A percentile compares a stretch with the other conserved stretches of the same genome.
Evolutionary conservation across 2,113 vertebrate species (phyloP).

Genomic region (Channa argus): DNA sequence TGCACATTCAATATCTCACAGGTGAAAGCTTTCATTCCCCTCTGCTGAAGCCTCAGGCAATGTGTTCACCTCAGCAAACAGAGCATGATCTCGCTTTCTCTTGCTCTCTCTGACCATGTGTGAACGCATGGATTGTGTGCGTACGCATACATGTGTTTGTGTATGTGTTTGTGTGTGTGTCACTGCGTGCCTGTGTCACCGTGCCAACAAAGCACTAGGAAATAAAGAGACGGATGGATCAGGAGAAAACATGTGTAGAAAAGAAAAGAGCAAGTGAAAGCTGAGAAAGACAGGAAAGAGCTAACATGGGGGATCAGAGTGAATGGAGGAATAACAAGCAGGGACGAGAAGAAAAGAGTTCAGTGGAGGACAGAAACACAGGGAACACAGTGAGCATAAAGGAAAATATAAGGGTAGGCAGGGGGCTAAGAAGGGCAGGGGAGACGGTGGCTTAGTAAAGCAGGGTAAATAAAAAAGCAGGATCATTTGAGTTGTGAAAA

Average conservation of each 20-base stretch:
- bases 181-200: conserved; percentile 21
- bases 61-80: conserved; percentile 76
- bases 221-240: conserved; percentile 45
- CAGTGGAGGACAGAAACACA: conserved; percentile 30
- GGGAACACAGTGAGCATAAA: conserved; percentile 19
- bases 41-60: conserved; percentile 70
- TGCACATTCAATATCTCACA: conserved; percentile 76
- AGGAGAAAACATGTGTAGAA: conserved; percentile 49
- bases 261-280: conserved; percentile 48
- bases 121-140: conserved; percentile 7
- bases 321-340: conserved; percentile 56
- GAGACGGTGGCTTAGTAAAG: conserved; percentile 29
- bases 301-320: conserved; percentile 56
- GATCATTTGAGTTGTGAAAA: conserved; percentile 48
- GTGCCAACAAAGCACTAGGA: conserved; percentile 45
- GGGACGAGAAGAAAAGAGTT: conserved; percentile 45
- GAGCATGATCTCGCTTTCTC: conserved; percentile 72
- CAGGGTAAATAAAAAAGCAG: conserved; percentile 41
- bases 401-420: not conserved
- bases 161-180: not conserved
- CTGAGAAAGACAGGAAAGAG: conserved; percentile 43
- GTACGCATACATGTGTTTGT: not conserved
- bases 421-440: conserved; percentile 10
- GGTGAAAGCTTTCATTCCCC: conserved; percentile 78
- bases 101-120: conserved; percentile 20